These are phyloP conservation scores for Dynastes grantii DNA, from an alignment of 2,888 invertebrate species.

Conservation along the genomic window DNA sequence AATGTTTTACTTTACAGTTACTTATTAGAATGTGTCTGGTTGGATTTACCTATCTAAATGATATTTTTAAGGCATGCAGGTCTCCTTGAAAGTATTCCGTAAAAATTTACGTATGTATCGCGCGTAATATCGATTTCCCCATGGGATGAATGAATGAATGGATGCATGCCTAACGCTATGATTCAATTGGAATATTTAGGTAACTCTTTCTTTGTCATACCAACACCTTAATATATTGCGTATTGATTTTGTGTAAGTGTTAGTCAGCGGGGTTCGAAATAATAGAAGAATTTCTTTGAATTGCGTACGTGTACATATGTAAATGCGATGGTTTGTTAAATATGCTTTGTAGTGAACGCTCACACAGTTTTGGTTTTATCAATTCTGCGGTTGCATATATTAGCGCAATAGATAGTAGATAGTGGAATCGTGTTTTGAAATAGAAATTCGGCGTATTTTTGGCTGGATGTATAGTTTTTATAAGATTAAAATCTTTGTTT, in stretches of 20 bases:
- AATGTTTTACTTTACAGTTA: no score
- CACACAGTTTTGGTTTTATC: neutral
- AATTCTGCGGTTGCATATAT: neutral
- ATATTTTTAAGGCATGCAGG: neutral
- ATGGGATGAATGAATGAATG: neutral
- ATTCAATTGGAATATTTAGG: constrained; percentile 24
- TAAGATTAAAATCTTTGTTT: neutral
- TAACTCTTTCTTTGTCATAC: neutral
- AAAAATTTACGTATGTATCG: neutral
- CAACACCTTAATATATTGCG: constrained; percentile 17
- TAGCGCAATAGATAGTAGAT: neutral
- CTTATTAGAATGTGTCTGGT: neutral
- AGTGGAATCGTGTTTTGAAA: no score
- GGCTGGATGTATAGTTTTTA: no score
- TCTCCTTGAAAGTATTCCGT: constrained; percentile 15
- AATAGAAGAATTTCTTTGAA: constrained; percentile 3
- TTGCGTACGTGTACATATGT: neutral
- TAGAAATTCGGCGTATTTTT: no score
- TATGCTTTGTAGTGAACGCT: no score
- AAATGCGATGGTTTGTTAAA: neutral
- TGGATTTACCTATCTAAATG: neutral
- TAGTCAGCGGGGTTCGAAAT: constrained; percentile 23
- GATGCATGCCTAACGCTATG: constrained; percentile 7
- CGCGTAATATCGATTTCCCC: constrained; percentile 20
- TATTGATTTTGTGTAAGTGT: constrained; percentile 19